Percentiles rank a stretch among this genome's conserved stretches.
phyloP scores from a whole-genome alignment of 2,797 vertebrate species.

The Onychomys leucogaster region DNA sequence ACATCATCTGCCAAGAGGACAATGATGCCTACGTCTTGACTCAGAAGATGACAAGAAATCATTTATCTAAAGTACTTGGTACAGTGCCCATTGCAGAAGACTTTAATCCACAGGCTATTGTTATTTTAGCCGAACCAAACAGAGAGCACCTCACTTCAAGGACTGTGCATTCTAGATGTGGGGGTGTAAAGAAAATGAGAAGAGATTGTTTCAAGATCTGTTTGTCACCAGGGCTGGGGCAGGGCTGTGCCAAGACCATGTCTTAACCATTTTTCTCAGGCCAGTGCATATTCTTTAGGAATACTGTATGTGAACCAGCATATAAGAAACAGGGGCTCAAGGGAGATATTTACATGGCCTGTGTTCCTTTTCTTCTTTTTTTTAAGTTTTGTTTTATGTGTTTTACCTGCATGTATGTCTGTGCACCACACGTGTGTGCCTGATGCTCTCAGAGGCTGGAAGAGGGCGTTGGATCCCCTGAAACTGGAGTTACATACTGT shows the following conservation, averaged over 20 bases:
- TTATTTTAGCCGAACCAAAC: neutral
- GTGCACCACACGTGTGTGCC: neutral
- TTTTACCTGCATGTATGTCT: neutral
- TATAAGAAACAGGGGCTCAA: neutral
- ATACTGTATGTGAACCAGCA: fast-evolving
- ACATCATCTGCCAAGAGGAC: neutral
- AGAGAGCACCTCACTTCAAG: neutral
- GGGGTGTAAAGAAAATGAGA: neutral
- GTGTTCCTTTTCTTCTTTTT: neutral
- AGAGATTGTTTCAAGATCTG: neutral
- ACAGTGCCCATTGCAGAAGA: neutral
- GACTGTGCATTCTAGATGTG: neutral
- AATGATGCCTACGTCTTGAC: neutral
- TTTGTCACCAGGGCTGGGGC: neutral
- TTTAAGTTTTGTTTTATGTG: neutral
- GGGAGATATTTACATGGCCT: neutral
- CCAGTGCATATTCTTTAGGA: neutral
- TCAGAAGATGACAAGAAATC: neutral
- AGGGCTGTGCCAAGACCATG: neutral
- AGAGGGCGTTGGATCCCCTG: no score
- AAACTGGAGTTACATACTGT: no score
- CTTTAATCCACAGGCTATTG: neutral
- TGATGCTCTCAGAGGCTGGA: no score
- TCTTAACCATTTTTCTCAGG: neutral
- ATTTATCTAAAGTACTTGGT: neutral